A percentile compares a stretch with the other conserved stretches of the same genome.
Conservation (phyloP, 2,113 vertebrate genomes). For the Menura novaehollandiae region DNA sequence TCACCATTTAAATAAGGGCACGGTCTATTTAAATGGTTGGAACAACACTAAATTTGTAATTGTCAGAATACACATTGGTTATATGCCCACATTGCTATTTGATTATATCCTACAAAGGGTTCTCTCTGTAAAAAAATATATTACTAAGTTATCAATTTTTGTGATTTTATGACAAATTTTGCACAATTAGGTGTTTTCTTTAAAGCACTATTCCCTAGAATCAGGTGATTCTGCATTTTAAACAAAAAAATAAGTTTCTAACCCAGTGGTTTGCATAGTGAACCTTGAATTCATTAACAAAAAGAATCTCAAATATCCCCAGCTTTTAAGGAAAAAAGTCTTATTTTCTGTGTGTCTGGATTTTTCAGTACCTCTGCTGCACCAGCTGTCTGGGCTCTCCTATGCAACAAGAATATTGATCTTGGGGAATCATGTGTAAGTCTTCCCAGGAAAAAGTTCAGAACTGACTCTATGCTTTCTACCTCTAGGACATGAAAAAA, state of each 20-base stretch:
- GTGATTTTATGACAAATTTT: neutral
- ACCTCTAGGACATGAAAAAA: neutral
- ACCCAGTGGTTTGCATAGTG: neutral
- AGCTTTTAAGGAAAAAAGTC: neutral
- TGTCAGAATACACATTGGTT: neutral
- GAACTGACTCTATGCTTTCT: neutral
- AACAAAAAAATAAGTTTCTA: neutral
- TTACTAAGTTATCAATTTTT: neutral
- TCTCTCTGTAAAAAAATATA: neutral
- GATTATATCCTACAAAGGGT: neutral
- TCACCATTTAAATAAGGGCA: neutral
- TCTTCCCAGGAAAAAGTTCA: neutral
- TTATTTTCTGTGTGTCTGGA: neutral
- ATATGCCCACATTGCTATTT: neutral
- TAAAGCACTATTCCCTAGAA: neutral
- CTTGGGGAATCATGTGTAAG: neutral
- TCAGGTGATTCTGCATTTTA: neutral
- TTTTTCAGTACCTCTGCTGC: neutral
- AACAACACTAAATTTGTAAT: neutral
- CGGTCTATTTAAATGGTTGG: neutral
- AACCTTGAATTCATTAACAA: neutral
- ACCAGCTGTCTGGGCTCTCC: neutral
- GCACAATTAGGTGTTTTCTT: neutral
- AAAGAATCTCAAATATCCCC: neutral
- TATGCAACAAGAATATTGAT: neutral